Evolutionary conservation across 2,797 vertebrate genomes (phyloP).

Genomic region (Acanthopagrus latus): DNA sequence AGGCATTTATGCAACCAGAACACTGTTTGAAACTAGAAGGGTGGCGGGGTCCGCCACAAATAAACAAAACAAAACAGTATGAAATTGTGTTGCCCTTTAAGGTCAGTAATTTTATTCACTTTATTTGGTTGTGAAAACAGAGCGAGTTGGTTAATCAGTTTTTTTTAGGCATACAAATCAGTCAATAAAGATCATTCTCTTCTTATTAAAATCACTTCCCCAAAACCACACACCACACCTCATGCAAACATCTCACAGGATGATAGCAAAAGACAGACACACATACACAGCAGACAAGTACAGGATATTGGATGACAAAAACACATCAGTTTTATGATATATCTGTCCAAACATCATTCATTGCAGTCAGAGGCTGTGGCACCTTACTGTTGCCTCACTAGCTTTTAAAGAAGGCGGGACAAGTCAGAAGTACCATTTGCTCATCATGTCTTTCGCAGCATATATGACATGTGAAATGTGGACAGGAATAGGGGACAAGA

Average conservation of each 20-base stretch:
- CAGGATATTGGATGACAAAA: constrained; percentile 68
- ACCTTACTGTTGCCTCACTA: constrained; percentile 65
- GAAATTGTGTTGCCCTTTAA: no score
- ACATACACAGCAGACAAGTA: constrained; percentile 27
- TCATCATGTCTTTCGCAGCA: constrained; percentile 39
- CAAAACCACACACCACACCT: no score
- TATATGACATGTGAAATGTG: constrained; percentile 26
- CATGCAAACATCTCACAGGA: constrained; percentile 14
- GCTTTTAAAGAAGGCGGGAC: constrained; percentile 59
- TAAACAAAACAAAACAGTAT: no score
- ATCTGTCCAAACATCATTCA: constrained; percentile 84
- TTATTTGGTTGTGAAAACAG: no score
- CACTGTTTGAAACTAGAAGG: no score
- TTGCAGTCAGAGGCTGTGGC: constrained; percentile 74
- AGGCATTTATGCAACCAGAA: no score
- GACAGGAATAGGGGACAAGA: constrained; percentile 9
- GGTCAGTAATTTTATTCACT: no score
- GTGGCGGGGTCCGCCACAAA: no score
- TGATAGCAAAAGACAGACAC: constrained; percentile 17
- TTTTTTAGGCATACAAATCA: no score
- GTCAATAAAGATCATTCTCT: background rate
- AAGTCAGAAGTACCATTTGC: constrained; percentile 51
- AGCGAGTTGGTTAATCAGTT: no score
- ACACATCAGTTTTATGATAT: constrained; percentile 75
- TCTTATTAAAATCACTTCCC: no score